Evolutionary conservation across 2,888 invertebrate genomes (phyloP).

Genomic region (Oscheius sp.): DNA sequence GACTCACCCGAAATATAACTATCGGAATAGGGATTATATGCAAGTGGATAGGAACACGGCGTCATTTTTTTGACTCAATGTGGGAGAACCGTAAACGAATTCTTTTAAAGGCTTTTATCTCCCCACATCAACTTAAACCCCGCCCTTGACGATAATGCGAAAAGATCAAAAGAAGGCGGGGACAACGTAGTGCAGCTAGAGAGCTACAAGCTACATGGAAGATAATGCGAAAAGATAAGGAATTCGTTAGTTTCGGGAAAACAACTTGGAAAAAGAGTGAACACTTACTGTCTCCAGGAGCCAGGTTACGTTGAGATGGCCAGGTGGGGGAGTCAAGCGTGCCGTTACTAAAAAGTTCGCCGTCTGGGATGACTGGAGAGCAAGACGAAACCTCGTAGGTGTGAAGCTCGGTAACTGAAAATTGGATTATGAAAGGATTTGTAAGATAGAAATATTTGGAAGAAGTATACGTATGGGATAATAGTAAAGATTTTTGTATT

Average conservation of each 20-base stretch:
- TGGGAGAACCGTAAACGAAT: no score
- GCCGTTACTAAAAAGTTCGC: conserved; percentile 18
- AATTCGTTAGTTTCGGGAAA: no score
- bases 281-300: conserved; percentile 15
- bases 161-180: no score
- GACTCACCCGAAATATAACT: conserved; percentile 14
- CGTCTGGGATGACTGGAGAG: neutral
- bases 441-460: neutral
- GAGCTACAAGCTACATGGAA: conserved; percentile 13
- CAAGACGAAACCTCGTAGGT: neutral
- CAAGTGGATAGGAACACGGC: neutral
- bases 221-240: conserved; percentile 2
- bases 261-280: no score
- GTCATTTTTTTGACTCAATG: conserved; percentile 4
- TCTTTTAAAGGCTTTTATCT: no score
- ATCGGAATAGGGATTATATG: conserved; percentile 24
- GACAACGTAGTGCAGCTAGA: no score
- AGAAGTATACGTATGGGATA: neutral
- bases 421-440: neutral
- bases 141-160: no score
- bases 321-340: conserved; percentile 14
- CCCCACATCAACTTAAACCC: no score
- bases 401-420: conserved; percentile 14
- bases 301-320: conserved; percentile 9
- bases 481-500: no score